A percentile compares a stretch with the other conserved stretches of the same genome.
Conservation (phyloP, 2,888 invertebrate species). For the Oxystoma pomonae region DNA sequence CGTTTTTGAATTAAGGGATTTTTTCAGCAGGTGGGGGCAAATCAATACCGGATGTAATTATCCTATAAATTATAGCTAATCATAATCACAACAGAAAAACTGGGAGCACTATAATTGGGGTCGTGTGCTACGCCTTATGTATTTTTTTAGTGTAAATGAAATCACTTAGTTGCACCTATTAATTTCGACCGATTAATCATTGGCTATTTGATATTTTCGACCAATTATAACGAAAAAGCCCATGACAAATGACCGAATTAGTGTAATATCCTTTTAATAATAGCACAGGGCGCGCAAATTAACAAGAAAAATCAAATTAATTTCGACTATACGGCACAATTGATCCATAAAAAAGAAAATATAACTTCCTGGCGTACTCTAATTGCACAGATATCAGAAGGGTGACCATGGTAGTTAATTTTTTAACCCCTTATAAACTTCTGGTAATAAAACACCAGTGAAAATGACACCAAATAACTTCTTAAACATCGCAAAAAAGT, state of each 20-base stretch:
- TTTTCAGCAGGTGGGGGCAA: no score
- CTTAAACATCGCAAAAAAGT: no score
- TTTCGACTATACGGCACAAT: conserved; percentile 27
- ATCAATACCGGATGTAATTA: background rate
- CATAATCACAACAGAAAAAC: conserved; percentile 14
- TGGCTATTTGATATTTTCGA: conserved; percentile 27
- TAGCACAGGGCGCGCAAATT: conserved; percentile 27
- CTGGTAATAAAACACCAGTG: conserved; percentile 13
- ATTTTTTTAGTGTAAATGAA: conserved; percentile 26
- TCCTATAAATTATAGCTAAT: background rate
- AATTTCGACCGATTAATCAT: conserved; percentile 34
- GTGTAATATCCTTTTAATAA: conserved; percentile 41
- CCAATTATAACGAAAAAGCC: conserved; percentile 24
- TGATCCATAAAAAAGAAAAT: conserved; percentile 27
- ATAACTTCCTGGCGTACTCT: conserved; percentile 24
- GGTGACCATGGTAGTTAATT: no score
- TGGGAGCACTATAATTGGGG: conserved; percentile 16
- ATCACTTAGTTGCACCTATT: conserved; percentile 28
- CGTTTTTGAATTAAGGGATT: no score
- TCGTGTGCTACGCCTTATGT: conserved; percentile 16
- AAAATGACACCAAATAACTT: no score
- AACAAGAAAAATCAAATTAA: conserved; percentile 40
- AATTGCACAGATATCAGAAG: conserved; percentile 17
- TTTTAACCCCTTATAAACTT: conserved; percentile 20
- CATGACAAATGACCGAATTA: conserved; percentile 42